A percentile compares a stretch with the other conserved stretches of the same genome.
phyloP scores from a whole-genome alignment of 2,797 vertebrate species.

The Melanotaenia nigrans region DNA sequence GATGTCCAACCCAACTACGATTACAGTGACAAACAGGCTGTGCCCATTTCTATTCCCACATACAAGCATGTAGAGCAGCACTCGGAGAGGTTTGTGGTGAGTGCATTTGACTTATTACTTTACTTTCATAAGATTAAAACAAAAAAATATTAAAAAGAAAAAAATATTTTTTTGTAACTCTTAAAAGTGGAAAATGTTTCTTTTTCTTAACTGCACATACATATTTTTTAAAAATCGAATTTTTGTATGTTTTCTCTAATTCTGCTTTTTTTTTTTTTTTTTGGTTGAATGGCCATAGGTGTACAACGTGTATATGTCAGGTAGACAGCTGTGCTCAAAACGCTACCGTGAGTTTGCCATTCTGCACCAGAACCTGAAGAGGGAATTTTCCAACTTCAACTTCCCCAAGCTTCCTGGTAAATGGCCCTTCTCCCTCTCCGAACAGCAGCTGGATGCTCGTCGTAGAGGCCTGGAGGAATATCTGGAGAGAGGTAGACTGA shows the following conservation, averaged over 20 bases:
- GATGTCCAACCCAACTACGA: conserved; percentile 93
- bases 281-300: conserved; percentile 78
- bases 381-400: conserved; percentile 93
- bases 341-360: conserved; percentile 95
- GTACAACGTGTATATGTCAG: conserved; percentile 97
- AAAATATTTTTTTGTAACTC: neutral
- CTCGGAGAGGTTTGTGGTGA: conserved; percentile 96
- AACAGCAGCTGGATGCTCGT: conserved; percentile 94
- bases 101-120: conserved; percentile 49
- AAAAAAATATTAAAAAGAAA: neutral
- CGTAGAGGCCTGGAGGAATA: conserved; percentile 95
- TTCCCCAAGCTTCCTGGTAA: conserved; percentile 96
- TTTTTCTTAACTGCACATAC: no score
- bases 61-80: conserved; percentile 98
- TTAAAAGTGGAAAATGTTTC: no score
- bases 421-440: conserved; percentile 96
- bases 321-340: conserved; percentile 94
- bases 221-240: no score
- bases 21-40: conserved; percentile 96
- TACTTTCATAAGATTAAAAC: neutral
- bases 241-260: no score
- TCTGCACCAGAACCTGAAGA: conserved; percentile 94
- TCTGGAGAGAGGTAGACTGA: conserved; percentile 80
- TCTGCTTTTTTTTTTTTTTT: neutral
- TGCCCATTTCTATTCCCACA: conserved; percentile 96